Evolutionary conservation across 2,113 vertebrate species (phyloP), one percentile per base, ranked within the genome.

Genomic region (Rutilus rutilus): DNA sequence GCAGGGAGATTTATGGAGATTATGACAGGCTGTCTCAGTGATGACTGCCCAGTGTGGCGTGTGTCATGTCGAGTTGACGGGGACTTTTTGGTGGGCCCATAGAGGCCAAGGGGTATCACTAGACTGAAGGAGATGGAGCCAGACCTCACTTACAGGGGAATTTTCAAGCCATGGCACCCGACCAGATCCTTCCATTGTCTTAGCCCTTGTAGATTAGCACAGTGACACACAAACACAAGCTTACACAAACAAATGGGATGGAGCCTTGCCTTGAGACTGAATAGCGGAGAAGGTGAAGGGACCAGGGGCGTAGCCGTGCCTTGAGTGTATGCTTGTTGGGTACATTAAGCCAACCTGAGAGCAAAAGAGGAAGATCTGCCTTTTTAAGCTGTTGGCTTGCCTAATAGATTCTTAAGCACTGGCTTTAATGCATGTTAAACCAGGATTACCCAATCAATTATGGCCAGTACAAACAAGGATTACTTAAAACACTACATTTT

Each of bases 391-490:
- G 91, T 93, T 91, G 90, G 92, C 92, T 90, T 92, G 94, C 88
- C 91, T 95, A 96, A 95, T 96, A 95, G 94, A 94, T 95, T 94
- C 94, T 95, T 95, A 95, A 96, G 95, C 94, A 94, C 93, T 94
- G 94, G 95, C 93, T 95, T 95, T 95, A 95, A 93, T 95, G 94
- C 94, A 95, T 95, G 95, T 96, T 95, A 96, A 96, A 96, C 94
- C 94, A 94, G 95, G 95, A 96, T 96, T 96, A 96, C 93, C 93
- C 93, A 95, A 96, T 96, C 95, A 96, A 96, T 96, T 95, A 95
- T 94, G 93, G 92, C 92, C 92, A 93, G 94, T 93, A 92, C 94
- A 95, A 95, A 96, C 95, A 95, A 95, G 94, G 94, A 95, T 96
- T 95, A 95, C 95, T 96, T 96, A 95, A 95, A 95, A 96, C 94